phyloP scores from a whole-genome alignment of 1,140 invertebrate genomes.

The Cydia amplana region DNA sequence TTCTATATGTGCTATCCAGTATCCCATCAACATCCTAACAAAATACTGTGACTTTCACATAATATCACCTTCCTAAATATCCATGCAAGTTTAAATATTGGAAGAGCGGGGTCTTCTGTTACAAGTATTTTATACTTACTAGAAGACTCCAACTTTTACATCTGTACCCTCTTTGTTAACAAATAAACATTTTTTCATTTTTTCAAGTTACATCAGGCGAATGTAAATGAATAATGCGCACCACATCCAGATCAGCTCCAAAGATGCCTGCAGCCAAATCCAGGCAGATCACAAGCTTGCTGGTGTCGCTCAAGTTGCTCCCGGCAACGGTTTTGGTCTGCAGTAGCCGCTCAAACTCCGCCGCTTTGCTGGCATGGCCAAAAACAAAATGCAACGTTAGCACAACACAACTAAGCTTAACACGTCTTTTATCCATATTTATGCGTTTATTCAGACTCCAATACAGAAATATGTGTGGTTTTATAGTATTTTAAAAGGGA shows the following conservation, averaged over 20 bases:
- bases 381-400: conserved; percentile 13
- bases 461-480: background rate
- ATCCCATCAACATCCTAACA: no score
- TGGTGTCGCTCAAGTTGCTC: conserved; percentile 63
- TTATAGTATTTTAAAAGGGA: background rate
- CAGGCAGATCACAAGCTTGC: conserved; percentile 66
- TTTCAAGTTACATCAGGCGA: accelerated
- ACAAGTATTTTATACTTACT: no score
- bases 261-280: conserved; percentile 58
- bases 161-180: no score
- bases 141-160: no score
- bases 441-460: background rate
- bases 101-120: no score
- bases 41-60: no score
- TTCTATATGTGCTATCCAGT: no score
- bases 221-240: conserved; percentile 42
- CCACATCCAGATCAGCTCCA: conserved; percentile 57
- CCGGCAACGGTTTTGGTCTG: conserved; percentile 59
- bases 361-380: conserved; percentile 58
- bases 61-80: no score
- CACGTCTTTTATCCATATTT: background rate
- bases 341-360: conserved; percentile 65
- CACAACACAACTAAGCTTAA: background rate
- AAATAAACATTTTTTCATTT: no score
- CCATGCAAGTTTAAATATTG: no score